phyloP scores from a whole-genome alignment of 2,113 vertebrate genomes.

The Cyphomyrus discorhynchus region DNA sequence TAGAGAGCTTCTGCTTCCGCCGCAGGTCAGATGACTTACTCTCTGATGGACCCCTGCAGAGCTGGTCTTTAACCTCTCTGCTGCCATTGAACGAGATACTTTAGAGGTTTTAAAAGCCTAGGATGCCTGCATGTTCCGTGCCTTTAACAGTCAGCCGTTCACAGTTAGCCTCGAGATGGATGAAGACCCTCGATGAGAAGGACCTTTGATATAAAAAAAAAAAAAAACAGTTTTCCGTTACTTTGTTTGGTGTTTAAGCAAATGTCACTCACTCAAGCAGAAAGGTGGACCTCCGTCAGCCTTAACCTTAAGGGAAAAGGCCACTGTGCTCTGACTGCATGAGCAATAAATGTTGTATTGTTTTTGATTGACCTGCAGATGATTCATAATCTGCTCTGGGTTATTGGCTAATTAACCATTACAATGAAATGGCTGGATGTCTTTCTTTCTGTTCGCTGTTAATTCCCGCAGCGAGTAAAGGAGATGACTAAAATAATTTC shows the following conservation, averaged over 20 bases:
- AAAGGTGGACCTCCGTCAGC: neutral
- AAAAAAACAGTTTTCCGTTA: neutral
- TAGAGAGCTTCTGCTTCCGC: neutral
- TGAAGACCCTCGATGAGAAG: neutral
- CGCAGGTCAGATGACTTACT: neutral
- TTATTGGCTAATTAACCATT: slow-evolving; percentile 49
- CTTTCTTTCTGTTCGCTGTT: slow-evolving; percentile 7
- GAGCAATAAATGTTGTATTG: neutral
- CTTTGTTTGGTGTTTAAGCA: neutral
- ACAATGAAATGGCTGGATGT: slow-evolving; percentile 43
- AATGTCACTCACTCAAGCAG: neutral
- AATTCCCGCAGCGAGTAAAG: neutral
- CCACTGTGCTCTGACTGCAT: neutral
- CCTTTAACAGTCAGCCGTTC: neutral
- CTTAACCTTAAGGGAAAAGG: neutral
- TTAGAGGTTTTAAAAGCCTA: neutral
- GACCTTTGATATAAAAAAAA: neutral
- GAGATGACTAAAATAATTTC: neutral
- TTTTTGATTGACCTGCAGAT: slow-evolving; percentile 20
- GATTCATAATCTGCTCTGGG: slow-evolving; percentile 30
- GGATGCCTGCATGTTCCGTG: neutral
- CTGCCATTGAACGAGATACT: neutral
- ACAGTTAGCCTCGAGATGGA: neutral
- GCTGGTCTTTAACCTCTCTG: neutral
- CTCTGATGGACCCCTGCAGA: neutral